Conservation (phyloP, 2,888 invertebrate species). For the Pheosia gnoma region DNA sequence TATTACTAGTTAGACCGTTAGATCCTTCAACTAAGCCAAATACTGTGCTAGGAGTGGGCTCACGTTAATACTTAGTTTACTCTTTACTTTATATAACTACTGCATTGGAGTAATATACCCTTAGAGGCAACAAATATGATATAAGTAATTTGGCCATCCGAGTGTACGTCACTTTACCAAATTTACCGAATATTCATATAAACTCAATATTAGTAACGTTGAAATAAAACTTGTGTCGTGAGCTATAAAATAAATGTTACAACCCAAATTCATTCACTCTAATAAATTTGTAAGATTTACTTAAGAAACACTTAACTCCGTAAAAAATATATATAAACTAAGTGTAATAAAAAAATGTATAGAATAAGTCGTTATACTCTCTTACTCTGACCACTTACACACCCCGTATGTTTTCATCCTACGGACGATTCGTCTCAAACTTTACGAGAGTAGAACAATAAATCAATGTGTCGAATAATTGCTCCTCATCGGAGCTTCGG, state of each 20-base stretch:
- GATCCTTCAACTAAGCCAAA: too few relatives aligned
- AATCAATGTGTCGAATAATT: slow-evolving; percentile 83
- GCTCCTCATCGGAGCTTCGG: slow-evolving; percentile 68
- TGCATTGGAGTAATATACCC: too few relatives aligned
- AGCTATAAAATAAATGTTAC: not conserved
- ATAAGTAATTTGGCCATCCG: too few relatives aligned
- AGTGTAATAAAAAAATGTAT: too few relatives aligned
- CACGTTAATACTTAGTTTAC: too few relatives aligned
- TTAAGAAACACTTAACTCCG: too few relatives aligned
- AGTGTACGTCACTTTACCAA: not conserved
- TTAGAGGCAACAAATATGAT: too few relatives aligned
- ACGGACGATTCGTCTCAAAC: slow-evolving; percentile 55
- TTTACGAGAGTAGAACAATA: slow-evolving; percentile 69
- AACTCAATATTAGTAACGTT: not conserved
- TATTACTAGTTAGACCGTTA: too few relatives aligned
- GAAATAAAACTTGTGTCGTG: not conserved
- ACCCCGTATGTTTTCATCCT: slow-evolving; percentile 32
- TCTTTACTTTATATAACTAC: too few relatives aligned
- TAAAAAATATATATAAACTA: too few relatives aligned
- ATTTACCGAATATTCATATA: not conserved
- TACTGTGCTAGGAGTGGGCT: too few relatives aligned
- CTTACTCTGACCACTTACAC: not conserved
- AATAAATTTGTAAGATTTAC: not conserved
- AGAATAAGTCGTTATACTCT: not conserved
- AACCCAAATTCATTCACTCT: not conserved